Evolutionary conservation across 2,797 vertebrate species (phyloP).

Genomic region (Mycteria americana): DNA sequence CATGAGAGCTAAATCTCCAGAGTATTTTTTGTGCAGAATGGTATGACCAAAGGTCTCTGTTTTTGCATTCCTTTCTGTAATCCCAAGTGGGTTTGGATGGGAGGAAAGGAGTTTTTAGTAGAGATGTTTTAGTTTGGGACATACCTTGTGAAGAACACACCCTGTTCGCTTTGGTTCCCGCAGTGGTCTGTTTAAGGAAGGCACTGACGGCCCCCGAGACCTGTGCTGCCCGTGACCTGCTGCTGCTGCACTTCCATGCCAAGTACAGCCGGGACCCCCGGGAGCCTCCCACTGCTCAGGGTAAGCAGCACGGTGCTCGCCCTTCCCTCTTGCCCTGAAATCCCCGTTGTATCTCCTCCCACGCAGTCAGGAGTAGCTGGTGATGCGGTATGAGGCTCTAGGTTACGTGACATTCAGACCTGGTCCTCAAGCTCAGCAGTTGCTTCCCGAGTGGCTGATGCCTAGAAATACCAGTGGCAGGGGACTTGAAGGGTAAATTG

Average conservation of each 20-base stretch:
- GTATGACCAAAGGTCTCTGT: not conserved
- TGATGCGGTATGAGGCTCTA: accelerated
- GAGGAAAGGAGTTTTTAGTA: not conserved
- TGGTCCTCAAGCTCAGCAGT: not conserved
- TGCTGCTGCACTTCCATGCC: not conserved
- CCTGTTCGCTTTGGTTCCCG: accelerated
- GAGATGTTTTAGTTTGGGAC: not conserved
- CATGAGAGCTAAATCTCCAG: not conserved
- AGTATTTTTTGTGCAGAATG: not conserved
- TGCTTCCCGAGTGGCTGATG: not conserved
- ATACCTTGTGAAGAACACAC: not conserved
- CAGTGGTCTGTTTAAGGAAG: not conserved
- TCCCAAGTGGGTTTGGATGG: not conserved
- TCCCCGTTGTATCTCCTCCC: not conserved
- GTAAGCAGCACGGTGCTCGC: not conserved
- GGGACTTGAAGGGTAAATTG: not conserved
- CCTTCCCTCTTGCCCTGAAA: not conserved
- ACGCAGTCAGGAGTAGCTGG: too few relatives aligned
- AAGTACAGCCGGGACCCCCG: not conserved
- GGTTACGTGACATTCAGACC: not conserved
- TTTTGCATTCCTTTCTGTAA: not conserved
- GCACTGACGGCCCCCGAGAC: too few relatives aligned
- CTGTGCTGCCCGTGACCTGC: not conserved
- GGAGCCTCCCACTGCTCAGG: accelerated
- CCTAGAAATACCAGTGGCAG: not conserved